These are phyloP conservation scores for Alcedo quadribrachys DNA, from an alignment of 2,797 vertebrate genomes.

Conservation along the genomic window DNA sequence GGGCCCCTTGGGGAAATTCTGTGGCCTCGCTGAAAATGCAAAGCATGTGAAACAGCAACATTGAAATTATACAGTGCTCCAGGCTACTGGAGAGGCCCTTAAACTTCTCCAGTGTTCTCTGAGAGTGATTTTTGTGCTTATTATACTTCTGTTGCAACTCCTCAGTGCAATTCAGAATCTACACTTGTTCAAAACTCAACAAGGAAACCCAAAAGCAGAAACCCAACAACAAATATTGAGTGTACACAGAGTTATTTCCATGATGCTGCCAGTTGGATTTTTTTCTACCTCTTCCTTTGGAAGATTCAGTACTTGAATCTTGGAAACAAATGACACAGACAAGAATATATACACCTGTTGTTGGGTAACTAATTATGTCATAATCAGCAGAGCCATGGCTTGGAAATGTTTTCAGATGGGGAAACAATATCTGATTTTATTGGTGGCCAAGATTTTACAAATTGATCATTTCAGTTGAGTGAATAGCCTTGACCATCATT, in stretches of 20 bases:
- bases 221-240: accelerated
- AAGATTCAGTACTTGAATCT: neutral
- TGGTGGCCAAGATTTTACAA: neutral
- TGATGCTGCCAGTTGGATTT: neutral
- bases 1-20: neutral
- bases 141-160: neutral
- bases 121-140: neutral
- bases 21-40: neutral
- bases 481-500: accelerated
- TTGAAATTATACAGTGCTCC: neutral
- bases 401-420: neutral
- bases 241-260: neutral
- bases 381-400: neutral
- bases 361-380: neutral
- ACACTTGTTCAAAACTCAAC: neutral
- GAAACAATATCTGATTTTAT: neutral
- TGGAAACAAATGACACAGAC: neutral
- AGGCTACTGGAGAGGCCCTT: neutral
- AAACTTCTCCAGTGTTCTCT: accelerated
- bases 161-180: neutral
- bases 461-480: neutral
- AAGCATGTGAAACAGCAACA: neutral
- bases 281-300: neutral
- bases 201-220: neutral
- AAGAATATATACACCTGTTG: neutral